Base-by-base conservation (phyloP, 2,888 invertebrate genomes). In the Limnephilus lunatus region DNA sequence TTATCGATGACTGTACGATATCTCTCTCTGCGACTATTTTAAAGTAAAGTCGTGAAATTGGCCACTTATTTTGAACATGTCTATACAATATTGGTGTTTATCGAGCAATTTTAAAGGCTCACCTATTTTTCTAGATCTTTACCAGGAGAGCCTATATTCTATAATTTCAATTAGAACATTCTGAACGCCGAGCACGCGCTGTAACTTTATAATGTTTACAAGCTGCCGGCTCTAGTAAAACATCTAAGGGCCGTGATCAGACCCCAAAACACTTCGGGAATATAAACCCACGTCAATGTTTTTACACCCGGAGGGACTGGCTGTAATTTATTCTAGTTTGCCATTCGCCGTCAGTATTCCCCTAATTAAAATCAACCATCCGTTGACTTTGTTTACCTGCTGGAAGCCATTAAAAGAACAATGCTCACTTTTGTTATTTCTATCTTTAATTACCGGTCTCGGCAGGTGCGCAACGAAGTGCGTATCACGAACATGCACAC, bases 361-460 rank as follows among this genome's bases (percentile, higher is more conserved):
- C n/a, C 68, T 68, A 68, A 68, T 68, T 68, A 68, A 68, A 68
- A 68, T 68, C 68, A 68, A n/a, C 68, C 68, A 68, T 25, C 68
- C 68, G n/a, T 68, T 68, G 68, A 68, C 68, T 68, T 68, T 68
- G 68, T 25, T 68, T 68, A 68, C 68, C 68, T 68, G 68, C 68
- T 68, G 68, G 68, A 68, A 68, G 68, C 68, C 68, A 68, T 68
- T 68, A 68, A 68, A 68, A 68, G 68, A 68, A 68, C 68, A 68
- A 68, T 68, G 68, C 68, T 68, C 68, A 68, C 68, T 68, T 68
- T 68, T 68, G 68, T 68, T 68, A 68, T n/a, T 68, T 25, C 25
- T 68, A 68, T 3, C 25, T 68, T 68, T 68, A 68, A 68, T 68
- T 68, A 68, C 53, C 53, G 53, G 53, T 68, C 53, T 68, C 53